Evolutionary conservation across 2,888 invertebrate species (phyloP).

Genomic region (Candidula unifasciata): DNA sequence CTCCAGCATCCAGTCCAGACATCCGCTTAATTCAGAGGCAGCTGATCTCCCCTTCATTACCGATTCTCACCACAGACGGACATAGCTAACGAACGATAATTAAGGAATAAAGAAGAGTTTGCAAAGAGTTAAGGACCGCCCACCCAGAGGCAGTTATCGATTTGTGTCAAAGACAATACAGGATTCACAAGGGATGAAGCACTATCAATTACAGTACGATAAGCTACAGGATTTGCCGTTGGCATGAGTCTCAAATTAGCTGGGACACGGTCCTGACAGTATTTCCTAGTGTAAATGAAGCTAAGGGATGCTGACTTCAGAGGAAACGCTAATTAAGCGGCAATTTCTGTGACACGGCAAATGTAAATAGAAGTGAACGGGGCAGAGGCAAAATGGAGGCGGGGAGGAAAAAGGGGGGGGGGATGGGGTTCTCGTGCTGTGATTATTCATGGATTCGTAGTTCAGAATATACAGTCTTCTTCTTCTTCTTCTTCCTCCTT

Average conservation of each 20-base stretch:
- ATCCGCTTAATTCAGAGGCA: neutral
- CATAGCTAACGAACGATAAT: neutral
- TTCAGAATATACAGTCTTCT: too few species aligned
- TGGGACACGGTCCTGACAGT: neutral
- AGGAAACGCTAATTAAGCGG: conserved; percentile 6
- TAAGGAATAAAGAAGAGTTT: conserved; percentile 20
- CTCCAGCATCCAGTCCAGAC: neutral
- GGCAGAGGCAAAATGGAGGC: neutral
- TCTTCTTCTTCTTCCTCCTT: too few species aligned
- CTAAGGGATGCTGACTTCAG: neutral
- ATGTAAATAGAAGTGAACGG: neutral
- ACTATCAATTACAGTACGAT: conserved; percentile 14
- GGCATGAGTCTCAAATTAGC: conserved; percentile 25
- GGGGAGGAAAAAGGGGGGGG: too few species aligned
- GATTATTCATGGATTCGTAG: too few species aligned
- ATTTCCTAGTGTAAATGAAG: conserved; percentile 13
- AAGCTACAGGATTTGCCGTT: conserved; percentile 25
- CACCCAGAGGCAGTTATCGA: conserved; percentile 7
- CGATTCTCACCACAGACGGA: neutral
- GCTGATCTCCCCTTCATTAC: neutral
- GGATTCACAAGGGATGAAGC: neutral
- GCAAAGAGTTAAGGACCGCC: neutral
- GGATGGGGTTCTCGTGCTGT: too few species aligned
- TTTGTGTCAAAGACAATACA: conserved; percentile 10
- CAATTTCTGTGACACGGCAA: neutral